Evolutionary conservation across 2,888 invertebrate genomes (phyloP), one percentile per base, ranked within the genome.

Genomic region (Lepeophtheirus nordmannii): DNA sequence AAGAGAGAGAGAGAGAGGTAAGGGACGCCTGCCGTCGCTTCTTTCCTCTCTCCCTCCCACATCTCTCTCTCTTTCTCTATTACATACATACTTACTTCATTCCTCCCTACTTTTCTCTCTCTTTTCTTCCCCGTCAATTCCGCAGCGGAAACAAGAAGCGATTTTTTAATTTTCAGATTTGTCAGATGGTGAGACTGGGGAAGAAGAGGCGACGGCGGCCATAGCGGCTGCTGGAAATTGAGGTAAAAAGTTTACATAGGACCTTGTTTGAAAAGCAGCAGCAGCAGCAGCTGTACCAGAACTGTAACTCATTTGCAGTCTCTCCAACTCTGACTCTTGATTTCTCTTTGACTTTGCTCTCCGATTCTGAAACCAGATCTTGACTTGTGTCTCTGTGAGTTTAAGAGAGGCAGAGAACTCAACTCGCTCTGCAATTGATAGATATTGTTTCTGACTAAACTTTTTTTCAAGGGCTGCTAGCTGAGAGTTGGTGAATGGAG

Each of bases 401-500:
- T 88, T 83, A 65, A 93, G 80, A 1, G 89, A 89, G 23, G 86
- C 86, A 7, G 89, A 89, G 79, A 94, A 93, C 78, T 94, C 93
- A 0, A 93, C 92, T 69, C 93, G 78, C 76, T 94, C 93, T 2
- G 92, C 90, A 75, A 94, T 92, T 74, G 89, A 90, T 72, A 93
- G 80, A 78, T 93, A 93, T 78, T 91, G 92, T 75, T 92, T 93
- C 75, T 89, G 87, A 62, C 89, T 80, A 79, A 93, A 93, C 78
- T 94, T 94, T 78, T 89, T 85, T 78, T 93, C 93, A 71, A 94
- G 77, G 0, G 90, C 86, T 71, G 90, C 78, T 68, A 93, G 82
- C 75, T 93, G 93, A 75, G 91, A 89, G 37, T 92, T 90, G 59
- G 91, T 92, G 80, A 93, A 93, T 11, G 93, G 93, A n/a, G 93